Base-by-base conservation (phyloP, 2,888 invertebrate genomes). In the Timema cristinae region DNA sequence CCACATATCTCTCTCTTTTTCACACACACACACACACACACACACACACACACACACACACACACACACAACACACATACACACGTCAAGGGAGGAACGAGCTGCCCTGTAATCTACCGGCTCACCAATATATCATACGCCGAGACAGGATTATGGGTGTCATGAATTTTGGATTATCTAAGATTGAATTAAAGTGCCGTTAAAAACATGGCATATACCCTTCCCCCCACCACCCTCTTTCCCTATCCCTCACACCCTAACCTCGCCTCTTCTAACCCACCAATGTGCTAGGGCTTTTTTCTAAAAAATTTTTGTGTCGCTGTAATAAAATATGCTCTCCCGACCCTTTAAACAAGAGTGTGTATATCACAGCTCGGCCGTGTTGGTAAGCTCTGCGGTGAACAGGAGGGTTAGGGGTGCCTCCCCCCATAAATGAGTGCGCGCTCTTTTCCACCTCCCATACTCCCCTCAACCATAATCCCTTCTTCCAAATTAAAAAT, bases 141-240 rank as follows among this genome's bases (percentile, higher is more conserved):
- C 68, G 73, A 75, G 76, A 76, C 76, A 76, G 76, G 73, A 76
- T 76, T 76, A 76, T 76, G 76, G 75, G 70, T 73, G 75, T 71
- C 76, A 76, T 76, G 76, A 76, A 76, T 76, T 76, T 76, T 76
- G 75, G 72, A 76, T 76, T 76, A 76, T 76, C 76, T 76, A 74
- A 76, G 76, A 76, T 76, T 76, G 75, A 76, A 76, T 76, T 76
- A 76, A 76, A 76, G 76, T 76, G 73, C 76, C 76, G 76, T 76
- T 76, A 76, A 76, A 75, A 75, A 71, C 68, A 74, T 72, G 70
- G 70, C 72, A 73, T 73, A 70, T 72, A 68, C 70, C 71, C 48
- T 56, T 66, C 54, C 63, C 16, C 11, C 48, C 52, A 51, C 71
- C 66, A 32, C 63, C 6, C 15, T 5, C 63, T n/a, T 11, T n/a